phyloP scores from a whole-genome alignment of 1,140 invertebrate species.

The Drosophila gunungcola region DNA sequence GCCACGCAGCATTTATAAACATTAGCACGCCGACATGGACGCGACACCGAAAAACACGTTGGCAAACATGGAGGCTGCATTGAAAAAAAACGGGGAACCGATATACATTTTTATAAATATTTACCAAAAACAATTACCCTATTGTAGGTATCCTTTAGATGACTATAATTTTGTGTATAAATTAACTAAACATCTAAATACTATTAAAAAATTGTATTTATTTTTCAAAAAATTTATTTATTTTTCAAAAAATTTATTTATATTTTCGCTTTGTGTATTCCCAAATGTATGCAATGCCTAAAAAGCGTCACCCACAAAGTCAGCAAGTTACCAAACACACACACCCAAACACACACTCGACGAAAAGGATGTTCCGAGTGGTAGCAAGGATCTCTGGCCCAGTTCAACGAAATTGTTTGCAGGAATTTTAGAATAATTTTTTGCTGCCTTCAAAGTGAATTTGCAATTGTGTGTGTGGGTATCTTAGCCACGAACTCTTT shows the following conservation, averaged over 20 bases:
- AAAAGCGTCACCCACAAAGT: slow-evolving; percentile 70
- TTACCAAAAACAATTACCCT: too few relatives aligned
- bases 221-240: too few relatives aligned
- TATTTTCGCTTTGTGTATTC: slow-evolving; percentile 11
- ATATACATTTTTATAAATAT: too few relatives aligned
- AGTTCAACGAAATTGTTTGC: slow-evolving; percentile 72
- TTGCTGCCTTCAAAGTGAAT: slow-evolving; percentile 48
- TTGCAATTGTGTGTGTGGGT: slow-evolving; percentile 28
- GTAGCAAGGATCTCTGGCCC: slow-evolving; percentile 29
- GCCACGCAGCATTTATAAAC: slow-evolving; percentile 81
- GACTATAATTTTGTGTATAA: too few relatives aligned
- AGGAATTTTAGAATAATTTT: slow-evolving; percentile 81
- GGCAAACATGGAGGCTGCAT: slow-evolving; percentile 54
- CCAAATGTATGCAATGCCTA: slow-evolving; percentile 76
- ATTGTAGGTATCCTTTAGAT: too few relatives aligned
- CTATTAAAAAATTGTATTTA: too few relatives aligned
- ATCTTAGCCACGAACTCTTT: slow-evolving; percentile 49
- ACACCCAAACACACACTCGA: slow-evolving; percentile 25
- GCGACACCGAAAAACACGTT: slow-evolving; percentile 74
- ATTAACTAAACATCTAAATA: too few relatives aligned
- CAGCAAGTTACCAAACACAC: slow-evolving; percentile 69
- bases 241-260: too few relatives aligned
- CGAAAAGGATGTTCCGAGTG: slow-evolving; percentile 29
- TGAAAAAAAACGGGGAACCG: not conserved
- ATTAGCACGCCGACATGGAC: slow-evolving; percentile 82